Conservation (phyloP, 2,888 invertebrate species). For the Hermaeophaga mercurialis region DNA sequence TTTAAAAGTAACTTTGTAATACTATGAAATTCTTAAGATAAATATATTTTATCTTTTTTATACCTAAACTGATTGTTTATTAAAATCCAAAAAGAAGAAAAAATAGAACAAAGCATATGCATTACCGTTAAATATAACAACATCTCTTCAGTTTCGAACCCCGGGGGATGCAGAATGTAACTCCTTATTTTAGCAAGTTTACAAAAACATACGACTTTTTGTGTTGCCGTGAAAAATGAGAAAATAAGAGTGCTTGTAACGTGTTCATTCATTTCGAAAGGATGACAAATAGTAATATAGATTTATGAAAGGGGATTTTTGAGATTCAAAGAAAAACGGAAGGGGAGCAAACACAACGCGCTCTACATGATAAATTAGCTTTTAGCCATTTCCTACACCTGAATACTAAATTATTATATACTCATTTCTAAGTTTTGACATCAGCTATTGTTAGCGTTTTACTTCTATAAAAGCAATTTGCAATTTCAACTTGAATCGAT, state of each 20-base stretch:
- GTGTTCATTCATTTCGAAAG: constrained; percentile 18
- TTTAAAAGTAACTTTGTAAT: no score
- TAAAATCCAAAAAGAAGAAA: no score
- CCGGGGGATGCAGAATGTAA: not conserved
- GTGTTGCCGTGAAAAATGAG: constrained; percentile 14
- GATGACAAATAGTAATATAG: constrained; percentile 23
- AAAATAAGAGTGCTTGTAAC: constrained; percentile 22
- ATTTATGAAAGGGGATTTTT: constrained; percentile 22
- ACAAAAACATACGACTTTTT: constrained; percentile 9
- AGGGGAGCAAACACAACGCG: constrained; percentile 13
- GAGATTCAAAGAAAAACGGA: constrained; percentile 14
- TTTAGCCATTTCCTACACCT: constrained; percentile 13
- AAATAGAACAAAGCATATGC: no score
- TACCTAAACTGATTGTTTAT: no score
- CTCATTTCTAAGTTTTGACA: not conserved
- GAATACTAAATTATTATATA: constrained; percentile 5
- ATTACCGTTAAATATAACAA: no score
- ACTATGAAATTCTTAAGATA: no score
- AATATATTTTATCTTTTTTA: no score
- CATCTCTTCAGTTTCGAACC: no score
- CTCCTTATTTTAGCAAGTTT: constrained; percentile 8
- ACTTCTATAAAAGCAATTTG: not conserved
- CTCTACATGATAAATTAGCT: constrained; percentile 11
- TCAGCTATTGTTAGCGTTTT: constrained; percentile 5
- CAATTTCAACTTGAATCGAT: no score